Evolutionary conservation across 2,113 vertebrate genomes (phyloP), one percentile per base, ranked within the genome.

Genomic region (Engystomops pustulosus): DNA sequence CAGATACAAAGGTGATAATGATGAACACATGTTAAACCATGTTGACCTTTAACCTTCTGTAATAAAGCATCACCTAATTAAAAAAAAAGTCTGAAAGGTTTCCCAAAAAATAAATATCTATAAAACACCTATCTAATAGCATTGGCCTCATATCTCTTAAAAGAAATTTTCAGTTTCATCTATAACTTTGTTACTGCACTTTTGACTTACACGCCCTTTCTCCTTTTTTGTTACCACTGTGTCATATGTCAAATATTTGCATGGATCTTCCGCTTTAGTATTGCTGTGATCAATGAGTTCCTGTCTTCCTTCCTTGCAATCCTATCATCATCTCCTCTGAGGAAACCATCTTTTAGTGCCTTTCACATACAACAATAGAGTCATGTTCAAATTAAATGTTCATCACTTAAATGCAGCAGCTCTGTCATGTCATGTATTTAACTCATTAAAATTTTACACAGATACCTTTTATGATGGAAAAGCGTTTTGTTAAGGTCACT

Each of bases 11-110:
- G 0, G 2, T 79, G 20, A 88, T 80, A 87, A 88, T 72, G 80
- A 38, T 6, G 49, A 87, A 79, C 41, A 84, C 3, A 74, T 69
- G 27, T 34, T 51, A 55, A 87, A 88, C 81, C 86, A 86, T 85
- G 45, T 70, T 58, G 80, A 85, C 12, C 17, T 89, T 87, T 86
- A 76, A 70, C 71, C 53, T 86, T 82, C 81, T 85, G 60, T 15
- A 79, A 84, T 67, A 68, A 75, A 84, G 53, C 0, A 71, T 6
- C 68, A 87, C 67, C 71, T 87, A 41, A 38, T 81, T 78, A 0
- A 84, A n/a, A 41, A 6, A 38, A 70, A 70, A 11, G 34, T 41
- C n/a, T n/a, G 44, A 70, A 70, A 15, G 18, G 68, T 41, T 36
- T 70, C 11, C 25, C 44, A 45, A 45, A 80, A 65, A 14, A 12